phyloP scores from a whole-genome alignment of 2,113 vertebrate genomes.

The Saguinus midas region DNA sequence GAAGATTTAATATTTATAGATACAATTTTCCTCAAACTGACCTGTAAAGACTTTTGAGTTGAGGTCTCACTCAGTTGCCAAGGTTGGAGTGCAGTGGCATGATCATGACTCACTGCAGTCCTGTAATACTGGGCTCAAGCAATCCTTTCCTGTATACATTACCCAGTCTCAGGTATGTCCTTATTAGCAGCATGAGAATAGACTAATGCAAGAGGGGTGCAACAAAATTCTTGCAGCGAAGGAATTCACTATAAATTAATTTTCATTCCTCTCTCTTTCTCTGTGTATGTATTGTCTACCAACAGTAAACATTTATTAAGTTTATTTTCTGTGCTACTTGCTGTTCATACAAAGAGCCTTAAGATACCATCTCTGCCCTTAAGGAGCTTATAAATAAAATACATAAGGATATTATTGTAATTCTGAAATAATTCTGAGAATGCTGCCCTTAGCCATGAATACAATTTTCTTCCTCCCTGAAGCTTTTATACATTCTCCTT shows the following conservation, averaged over 20 bases:
- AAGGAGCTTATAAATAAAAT: constrained; percentile 41
- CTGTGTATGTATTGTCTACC: background rate
- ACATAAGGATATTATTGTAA: constrained; percentile 1
- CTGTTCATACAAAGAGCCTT: constrained; percentile 10
- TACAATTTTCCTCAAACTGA: too few relatives aligned
- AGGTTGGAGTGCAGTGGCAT: too few relatives aligned
- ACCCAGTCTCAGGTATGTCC: too few relatives aligned
- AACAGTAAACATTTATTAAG: background rate
- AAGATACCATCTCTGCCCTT: background rate
- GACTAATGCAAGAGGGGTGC: background rate
- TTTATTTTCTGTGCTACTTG: constrained; percentile 22
- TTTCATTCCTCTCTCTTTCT: background rate
- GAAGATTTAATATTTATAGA: too few relatives aligned
- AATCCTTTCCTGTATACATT: too few relatives aligned
- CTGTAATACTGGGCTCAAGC: too few relatives aligned
- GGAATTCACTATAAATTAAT: background rate
- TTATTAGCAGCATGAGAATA: too few relatives aligned
- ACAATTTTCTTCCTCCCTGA: background rate
- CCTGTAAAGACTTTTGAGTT: too few relatives aligned
- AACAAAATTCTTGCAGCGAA: background rate
- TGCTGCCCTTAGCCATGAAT: background rate
- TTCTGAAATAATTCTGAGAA: constrained; percentile 45
- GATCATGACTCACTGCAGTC: too few relatives aligned
- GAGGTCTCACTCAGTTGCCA: too few relatives aligned
- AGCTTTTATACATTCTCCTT: background rate